phyloP scores from a whole-genome alignment of 1,140 invertebrate species.

The Medauroidea extradentata region DNA sequence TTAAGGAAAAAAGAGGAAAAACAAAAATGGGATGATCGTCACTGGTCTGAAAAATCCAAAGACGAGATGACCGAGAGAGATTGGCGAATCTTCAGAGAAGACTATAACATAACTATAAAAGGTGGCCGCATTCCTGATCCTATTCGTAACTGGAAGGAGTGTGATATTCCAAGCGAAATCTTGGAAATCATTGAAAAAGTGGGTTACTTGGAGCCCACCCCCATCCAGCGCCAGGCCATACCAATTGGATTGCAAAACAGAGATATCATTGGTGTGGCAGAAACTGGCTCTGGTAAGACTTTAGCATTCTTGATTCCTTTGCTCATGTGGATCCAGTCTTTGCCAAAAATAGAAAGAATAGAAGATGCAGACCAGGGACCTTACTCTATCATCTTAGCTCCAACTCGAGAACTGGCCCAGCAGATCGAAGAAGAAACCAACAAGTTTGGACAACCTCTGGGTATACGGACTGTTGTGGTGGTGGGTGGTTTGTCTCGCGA shows the following conservation, averaged over 20 bases:
- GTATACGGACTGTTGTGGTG: constrained; percentile 94
- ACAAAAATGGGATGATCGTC: constrained; percentile 97
- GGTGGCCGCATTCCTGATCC: constrained; percentile 97
- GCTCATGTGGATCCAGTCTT: constrained; percentile 94
- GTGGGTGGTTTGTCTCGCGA: constrained; percentile 97
- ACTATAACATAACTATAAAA: constrained; percentile 99
- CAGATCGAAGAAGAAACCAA: constrained; percentile 99
- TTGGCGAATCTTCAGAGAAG: constrained; percentile 99
- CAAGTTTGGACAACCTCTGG: constrained; percentile 93
- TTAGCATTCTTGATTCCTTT: constrained; percentile 97
- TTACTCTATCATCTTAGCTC: constrained; percentile 98
- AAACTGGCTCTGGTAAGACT: constrained; percentile 98
- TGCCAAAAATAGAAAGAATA: constrained; percentile 91
- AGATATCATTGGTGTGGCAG: constrained; percentile 99
- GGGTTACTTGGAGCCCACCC: constrained; percentile 97
- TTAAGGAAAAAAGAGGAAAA: constrained; percentile 95
- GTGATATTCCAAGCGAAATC: constrained; percentile 85
- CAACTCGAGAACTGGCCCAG: constrained; percentile 97
- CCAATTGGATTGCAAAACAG: constrained; percentile 93
- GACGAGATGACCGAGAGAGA: constrained; percentile 98
- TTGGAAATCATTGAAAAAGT: constrained; percentile 93
- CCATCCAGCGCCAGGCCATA: constrained; percentile 98
- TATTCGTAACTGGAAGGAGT: constrained; percentile 92
- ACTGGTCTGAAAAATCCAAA: constrained; percentile 94
- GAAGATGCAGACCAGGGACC: constrained; percentile 94